Percentiles rank a stretch among this genome's conserved stretches.
These are phyloP conservation scores for Sebastes wilsoni DNA, from an alignment of 2,797 vertebrate genomes.

Conservation along the genomic window DNA sequence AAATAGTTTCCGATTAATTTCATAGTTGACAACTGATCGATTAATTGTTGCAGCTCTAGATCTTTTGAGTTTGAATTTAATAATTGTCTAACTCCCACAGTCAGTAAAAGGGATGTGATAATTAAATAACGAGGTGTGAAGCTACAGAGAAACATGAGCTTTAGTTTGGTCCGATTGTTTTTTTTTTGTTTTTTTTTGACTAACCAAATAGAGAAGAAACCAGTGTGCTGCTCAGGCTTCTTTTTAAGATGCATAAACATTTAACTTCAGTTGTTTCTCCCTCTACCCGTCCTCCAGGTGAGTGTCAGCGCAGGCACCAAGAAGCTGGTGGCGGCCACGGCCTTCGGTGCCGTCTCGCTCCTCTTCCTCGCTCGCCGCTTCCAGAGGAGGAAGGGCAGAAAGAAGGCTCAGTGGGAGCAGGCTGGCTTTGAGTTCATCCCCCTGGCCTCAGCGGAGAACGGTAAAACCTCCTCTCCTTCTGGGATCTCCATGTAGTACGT, in stretches of 20 bases:
- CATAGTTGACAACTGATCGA: no score
- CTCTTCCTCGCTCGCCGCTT: constrained; percentile 93
- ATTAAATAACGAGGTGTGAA: neutral
- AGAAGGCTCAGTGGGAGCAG: constrained; percentile 85
- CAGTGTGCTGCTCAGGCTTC: neutral
- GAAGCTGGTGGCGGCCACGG: constrained; percentile 89
- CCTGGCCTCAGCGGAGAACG: constrained; percentile 81
- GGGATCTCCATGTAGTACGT: neutral
- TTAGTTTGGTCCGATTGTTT: neutral
- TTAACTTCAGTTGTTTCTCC: neutral
- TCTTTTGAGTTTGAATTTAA: neutral
- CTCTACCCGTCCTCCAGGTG: constrained; percentile 79
- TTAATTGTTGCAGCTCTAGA: no score
- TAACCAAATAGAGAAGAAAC: neutral
- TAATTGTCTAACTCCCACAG: neutral
- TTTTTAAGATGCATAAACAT: neutral
- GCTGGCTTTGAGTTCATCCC: constrained; percentile 82
- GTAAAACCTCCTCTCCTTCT: constrained; percentile 59
- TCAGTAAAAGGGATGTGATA: neutral
- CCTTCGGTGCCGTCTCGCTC: constrained; percentile 89
- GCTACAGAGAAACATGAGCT: neutral
- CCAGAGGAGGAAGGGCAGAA: constrained; percentile 91
- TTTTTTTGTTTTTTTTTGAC: accelerated
- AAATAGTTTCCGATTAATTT: no score
- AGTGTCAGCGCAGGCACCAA: constrained; percentile 88